Conservation (phyloP, 2,113 vertebrate genomes). For the Hippocampus barbouri region DNA sequence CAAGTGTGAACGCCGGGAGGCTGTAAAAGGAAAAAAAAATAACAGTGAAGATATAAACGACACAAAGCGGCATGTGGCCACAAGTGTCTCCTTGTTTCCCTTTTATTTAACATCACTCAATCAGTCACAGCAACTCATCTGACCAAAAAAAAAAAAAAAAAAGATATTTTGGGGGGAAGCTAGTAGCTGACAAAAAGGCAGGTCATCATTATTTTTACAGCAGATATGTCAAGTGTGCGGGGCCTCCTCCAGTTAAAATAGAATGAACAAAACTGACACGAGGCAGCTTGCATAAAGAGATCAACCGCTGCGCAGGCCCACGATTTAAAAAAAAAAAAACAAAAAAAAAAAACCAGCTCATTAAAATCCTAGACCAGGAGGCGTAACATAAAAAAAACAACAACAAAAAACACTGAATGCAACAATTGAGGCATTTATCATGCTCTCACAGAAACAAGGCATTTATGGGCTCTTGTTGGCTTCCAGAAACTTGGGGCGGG, state of each 20-base stretch:
- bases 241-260: conserved; percentile 14
- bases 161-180: conserved; percentile 2
- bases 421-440: conserved; percentile 34
- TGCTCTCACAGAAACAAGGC: conserved; percentile 47
- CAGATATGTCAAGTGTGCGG: conserved; percentile 33
- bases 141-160: conserved; percentile 5
- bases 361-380: conserved; percentile 16
- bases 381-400: conserved; percentile 12
- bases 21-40: conserved; percentile 15
- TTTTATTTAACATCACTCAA: conserved; percentile 42
- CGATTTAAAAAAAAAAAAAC: conserved; percentile 10
- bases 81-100: conserved; percentile 48
- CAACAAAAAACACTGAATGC: conserved; percentile 36
- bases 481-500: conserved; percentile 12
- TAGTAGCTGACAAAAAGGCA: background rate
- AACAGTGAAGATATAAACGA: conserved; percentile 49
- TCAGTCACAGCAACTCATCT: conserved; percentile 48
- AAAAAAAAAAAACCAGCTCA: conserved; percentile 17
- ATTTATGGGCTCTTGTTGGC: conserved; percentile 50
- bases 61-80: conserved; percentile 69
- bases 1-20: conserved; percentile 32
- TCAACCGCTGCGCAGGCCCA: conserved; percentile 18
- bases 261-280: background rate
- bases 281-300: conserved; percentile 35
- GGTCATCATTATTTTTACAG: conserved; percentile 35